phyloP scores from a whole-genome alignment of 1,140 invertebrate genomes.

The Panagrolaimus sp. region DNA sequence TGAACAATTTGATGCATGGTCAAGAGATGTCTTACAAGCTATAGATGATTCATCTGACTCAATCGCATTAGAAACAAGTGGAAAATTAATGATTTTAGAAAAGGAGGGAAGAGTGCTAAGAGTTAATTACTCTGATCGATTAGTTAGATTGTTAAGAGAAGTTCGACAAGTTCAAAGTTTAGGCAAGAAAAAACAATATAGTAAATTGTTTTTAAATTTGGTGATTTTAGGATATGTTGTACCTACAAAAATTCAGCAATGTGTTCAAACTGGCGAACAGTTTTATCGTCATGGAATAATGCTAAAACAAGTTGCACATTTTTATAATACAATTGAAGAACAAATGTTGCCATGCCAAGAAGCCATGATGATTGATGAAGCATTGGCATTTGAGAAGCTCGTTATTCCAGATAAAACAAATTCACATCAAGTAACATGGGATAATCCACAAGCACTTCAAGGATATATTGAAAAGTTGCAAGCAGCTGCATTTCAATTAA shows the following conservation, averaged over 20 bases:
- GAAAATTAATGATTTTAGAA: constrained; percentile 72
- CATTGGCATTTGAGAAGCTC: constrained; percentile 76
- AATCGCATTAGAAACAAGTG: constrained; percentile 67
- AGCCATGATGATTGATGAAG: constrained; percentile 87
- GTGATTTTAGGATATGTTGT: constrained; percentile 67
- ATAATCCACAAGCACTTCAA: constrained; percentile 75
- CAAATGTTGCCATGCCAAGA: constrained; percentile 90
- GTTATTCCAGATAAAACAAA: constrained; percentile 68
- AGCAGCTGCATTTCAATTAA: constrained; percentile 70
- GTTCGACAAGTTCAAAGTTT: constrained; percentile 73
- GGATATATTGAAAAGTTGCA: constrained; percentile 77
- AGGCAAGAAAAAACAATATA: not conserved
- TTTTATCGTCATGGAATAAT: constrained; percentile 75
- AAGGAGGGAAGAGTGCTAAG: constrained; percentile 70
- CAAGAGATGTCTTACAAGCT: constrained; percentile 21
- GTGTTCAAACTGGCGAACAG: constrained; percentile 67
- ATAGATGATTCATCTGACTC: constrained; percentile 24
- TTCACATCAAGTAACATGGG: constrained; percentile 73
- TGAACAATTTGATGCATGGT: constrained; percentile 69
- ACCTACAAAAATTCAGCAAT: constrained; percentile 69
- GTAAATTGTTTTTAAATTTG: too few relatives aligned
- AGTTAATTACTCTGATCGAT: constrained; percentile 76
- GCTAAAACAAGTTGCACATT: constrained; percentile 86
- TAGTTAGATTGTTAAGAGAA: constrained; percentile 75
- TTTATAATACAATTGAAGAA: constrained; percentile 95